A percentile compares a stretch with the other conserved stretches of the same genome.
Conservation (phyloP, 2,797 vertebrate species). For the Peromyscus aztecus region DNA sequence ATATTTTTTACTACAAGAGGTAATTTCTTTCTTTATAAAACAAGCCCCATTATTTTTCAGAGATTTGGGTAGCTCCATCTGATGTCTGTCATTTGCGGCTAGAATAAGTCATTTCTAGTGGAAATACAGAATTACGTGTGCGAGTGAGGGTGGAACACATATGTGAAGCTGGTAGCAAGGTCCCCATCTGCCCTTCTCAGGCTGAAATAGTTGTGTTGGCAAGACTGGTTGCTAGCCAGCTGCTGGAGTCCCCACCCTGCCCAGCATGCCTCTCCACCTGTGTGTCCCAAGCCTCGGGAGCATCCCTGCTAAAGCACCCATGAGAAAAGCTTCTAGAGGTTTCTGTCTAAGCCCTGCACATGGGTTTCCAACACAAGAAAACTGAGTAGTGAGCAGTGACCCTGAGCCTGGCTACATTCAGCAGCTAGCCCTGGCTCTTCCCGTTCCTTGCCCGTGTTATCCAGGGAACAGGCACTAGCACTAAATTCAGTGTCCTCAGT, state of each 20-base stretch:
- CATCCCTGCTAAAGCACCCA: neutral
- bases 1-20: neutral
- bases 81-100: neutral
- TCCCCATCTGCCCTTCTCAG: neutral
- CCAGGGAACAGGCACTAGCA: rapidly evolving
- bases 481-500: neutral
- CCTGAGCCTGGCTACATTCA: neutral
- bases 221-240: neutral
- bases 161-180: neutral
- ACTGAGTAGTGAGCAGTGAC: neutral
- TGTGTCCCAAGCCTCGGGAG: conserved; percentile 6
- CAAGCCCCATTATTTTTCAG: neutral
- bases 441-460: neutral
- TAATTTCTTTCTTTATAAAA: conserved; percentile 20
- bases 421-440: neutral
- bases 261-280: neutral
- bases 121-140: neutral
- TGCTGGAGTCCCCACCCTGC: neutral
- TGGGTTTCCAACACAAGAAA: neutral
- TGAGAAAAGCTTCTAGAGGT: conserved; percentile 41
- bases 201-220: neutral
- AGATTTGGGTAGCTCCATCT: neutral
- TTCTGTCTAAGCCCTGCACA: neutral
- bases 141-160: neutral
- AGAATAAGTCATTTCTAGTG: neutral